Base-by-base conservation (phyloP, 2,113 vertebrate species). In the Hucho hucho region DNA sequence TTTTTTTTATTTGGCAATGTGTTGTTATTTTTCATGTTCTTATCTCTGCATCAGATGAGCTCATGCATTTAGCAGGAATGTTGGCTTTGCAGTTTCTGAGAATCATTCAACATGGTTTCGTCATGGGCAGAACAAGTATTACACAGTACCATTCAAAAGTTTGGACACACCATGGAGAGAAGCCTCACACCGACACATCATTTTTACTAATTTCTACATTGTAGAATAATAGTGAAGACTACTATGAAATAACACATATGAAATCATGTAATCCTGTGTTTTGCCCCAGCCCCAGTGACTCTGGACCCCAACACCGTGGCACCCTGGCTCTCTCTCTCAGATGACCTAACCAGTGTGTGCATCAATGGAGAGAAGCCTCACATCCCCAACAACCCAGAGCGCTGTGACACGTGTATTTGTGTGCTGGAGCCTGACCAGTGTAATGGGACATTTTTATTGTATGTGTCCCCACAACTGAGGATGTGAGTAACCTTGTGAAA, bases 291-390 rank as follows among this genome's bases (percentile, higher is more conserved):
- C 63, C 79, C 69, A 20, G 70, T 76, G 67, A 83, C 32, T 47
- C 47, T 74, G 26, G 71, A 77, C 37, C 74, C 77, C 22, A 79
- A 79, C 77, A 72, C 77, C 9, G 67, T 74, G 3, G 53, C 65
- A 26, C 58, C 32, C 6, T 63, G 66, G 32, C 66, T 79, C 20
- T 79, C 74, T 29, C 66, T 79, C 20, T 79, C 71, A 37, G 32
- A 71, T 1, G 29, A 77, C 43, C 53, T 79, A 32, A 76, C 26
- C 29, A 43, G 58, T 29, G 58, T 75, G 18, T 26, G 14, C 14
- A n/a, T 61, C 56, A 12, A 11, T 4, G 64, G 46, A 11, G 9
- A 75, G 3, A 26, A 58, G 28, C 12, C 9, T 5, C 16, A 74
- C 2, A 4, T 74, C 53, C 74, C 77, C 11, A 43, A 70, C 14